Base-by-base conservation (phyloP, 37 sponge, comb jelly and placozoan genomes). In the Lycopodina hypogea region DNA sequence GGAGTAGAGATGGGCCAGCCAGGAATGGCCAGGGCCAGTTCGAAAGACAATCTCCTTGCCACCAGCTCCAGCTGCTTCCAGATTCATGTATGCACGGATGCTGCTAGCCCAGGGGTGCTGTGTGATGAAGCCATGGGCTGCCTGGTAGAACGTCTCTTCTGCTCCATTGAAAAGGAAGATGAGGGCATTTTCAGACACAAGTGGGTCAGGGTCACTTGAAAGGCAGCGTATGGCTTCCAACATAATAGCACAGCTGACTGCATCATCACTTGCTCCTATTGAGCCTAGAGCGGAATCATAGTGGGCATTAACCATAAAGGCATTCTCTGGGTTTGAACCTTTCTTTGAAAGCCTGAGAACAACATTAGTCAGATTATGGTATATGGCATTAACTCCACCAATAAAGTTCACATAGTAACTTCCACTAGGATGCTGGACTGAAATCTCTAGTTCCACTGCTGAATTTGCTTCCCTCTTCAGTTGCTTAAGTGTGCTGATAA, bases 101-200 rank as follows among this genome's bases (percentile, higher is more conserved):
- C 69, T 32, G 17, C 71, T 74, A 12, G 81, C 84, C 92, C 92
- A 91, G 4, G 84, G 81, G 50, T 91, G 84, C 63, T 91, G 88
- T 0, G 88, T 91, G 45, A 87, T 68, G 56, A 91, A 91, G 0
- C 88, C 92, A 79, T 91, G 92, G 29, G 86, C 74, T 0, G 92
- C 92, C 60, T 78, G 88, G 12, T 87, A 57, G 51, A 91, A 35
- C 12, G 80, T 87, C 67, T 91, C 92, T 48, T 91, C 92, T 0
- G 88, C 92, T 37, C 92, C 92, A 64, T 91, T 91, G 59, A 91
- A 91, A 1, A 91, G 71, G 68, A 91, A 87, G n/a, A 91, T 75
- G 40, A 91, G 57, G 35, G 72, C 56, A 36, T 87, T 60, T 14
- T 80, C 71, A 37, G 80, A 35, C 0, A 69, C 22, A 18, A 78